Base-by-base conservation (phyloP, 2,797 vertebrate genomes). In the Epinephelus coioides region DNA sequence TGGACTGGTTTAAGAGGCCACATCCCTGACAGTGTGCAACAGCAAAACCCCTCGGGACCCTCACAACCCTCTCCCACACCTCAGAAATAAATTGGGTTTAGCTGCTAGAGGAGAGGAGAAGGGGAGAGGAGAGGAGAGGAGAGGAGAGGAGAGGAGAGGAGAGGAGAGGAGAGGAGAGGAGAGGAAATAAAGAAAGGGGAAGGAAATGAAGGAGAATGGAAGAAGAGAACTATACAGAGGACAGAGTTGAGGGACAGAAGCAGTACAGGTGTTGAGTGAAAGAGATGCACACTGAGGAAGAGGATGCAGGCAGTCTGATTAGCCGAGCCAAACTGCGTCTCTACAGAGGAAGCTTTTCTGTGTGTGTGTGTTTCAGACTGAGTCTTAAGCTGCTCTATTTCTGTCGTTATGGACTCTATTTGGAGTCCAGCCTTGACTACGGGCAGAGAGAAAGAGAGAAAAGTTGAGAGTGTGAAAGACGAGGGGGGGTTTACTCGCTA, bases 81-180 rank as follows among this genome's bases (percentile, higher is more conserved):
- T 71, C 81, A 84, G 73, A 84, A 90, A 89, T 86, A 89, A 91
- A 91, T 88, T 83, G 83, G 82, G 85, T 88, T 90, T 86, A 83
- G 80, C 69, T 72, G 75, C 53, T 80, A 53, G 14, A 21, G n/a
- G 21, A 78, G 57, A 67, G 38, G 19, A 51, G 53, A 25, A 68
- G 44, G 50, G 4, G 23, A 62, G 43, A 47, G 6, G 25, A 40
- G 21, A 40, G 54, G 40, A 23, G 19, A 75, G 21, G 3, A 43
- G 15, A 57, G 19, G 18, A 51, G 23, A 44, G 6, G 11, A 25
- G 47, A 40, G 12, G 40, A 38, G 13, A 17, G 17, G 50, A 1
- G 5, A 13, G 61, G 3, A 40, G 49, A 34, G 13, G 4, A 21
- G 13, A 17, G 17, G 50, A 1, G 5, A 13, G 61, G 3, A 40